phyloP scores from a whole-genome alignment of 1,140 invertebrate species.

The Megalonaias nervosa region DNA sequence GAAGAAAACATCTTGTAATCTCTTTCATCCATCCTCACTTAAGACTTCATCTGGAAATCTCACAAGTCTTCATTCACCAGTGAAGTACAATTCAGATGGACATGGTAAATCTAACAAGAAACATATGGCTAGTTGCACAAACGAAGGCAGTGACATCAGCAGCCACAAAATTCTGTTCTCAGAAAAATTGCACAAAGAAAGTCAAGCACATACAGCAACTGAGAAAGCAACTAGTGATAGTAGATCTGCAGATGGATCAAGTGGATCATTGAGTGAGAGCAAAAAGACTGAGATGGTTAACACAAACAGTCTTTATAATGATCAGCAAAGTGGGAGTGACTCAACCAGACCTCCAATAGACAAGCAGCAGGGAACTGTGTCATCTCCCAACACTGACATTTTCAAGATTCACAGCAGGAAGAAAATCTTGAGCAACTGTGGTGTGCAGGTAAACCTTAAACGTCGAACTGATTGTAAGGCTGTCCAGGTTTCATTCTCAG shows the following conservation, averaged over 20 bases:
- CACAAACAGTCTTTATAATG: not conserved
- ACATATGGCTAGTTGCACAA: too few species aligned
- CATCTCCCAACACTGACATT: conserved; percentile 5
- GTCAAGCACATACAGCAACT: not conserved
- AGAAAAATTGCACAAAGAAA: not conserved
- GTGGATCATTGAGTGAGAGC: conserved; percentile 6
- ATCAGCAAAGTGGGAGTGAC: conserved; percentile 10
- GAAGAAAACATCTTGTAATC: too few species aligned
- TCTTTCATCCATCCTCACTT: too few species aligned
- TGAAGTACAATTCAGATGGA: too few species aligned
- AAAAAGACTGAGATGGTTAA: conserved; percentile 5
- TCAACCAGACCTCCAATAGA: not conserved
- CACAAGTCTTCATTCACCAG: too few species aligned
- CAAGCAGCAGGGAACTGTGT: conserved; percentile 7
- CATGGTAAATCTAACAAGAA: too few species aligned
- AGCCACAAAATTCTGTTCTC: not conserved
- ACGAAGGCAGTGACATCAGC: too few species aligned
- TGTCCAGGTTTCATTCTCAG: conserved; percentile 40
- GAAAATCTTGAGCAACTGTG: conserved; percentile 60
- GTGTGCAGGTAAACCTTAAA: conserved; percentile 60
- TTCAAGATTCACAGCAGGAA: conserved; percentile 39
- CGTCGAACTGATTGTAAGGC: conserved; percentile 53
- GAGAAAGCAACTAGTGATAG: not conserved
- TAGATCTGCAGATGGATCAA: conserved; percentile 4
- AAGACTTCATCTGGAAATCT: too few species aligned